Percentiles rank a stretch among this genome's conserved stretches.
Evolutionary conservation across 2,797 vertebrate species (phyloP).

Genomic region (Cirrhinus mrigala): DNA sequence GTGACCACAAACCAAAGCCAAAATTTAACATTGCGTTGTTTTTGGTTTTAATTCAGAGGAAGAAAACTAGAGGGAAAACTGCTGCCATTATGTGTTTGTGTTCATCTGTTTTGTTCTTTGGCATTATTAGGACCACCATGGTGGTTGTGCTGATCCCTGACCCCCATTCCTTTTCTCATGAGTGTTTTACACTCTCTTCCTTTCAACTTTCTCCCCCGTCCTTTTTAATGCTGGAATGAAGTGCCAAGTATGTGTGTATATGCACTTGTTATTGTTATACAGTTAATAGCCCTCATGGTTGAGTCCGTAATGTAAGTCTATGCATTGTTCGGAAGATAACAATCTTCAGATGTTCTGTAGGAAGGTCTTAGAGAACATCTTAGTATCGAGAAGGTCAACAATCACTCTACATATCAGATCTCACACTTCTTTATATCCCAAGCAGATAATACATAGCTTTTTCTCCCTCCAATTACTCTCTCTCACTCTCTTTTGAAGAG

Average conservation of each 20-base stretch:
- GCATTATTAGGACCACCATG: constrained; percentile 38
- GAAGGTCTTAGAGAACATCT: not conserved
- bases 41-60: constrained; percentile 20
- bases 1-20: constrained; percentile 1
- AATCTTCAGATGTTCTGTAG: not conserved
- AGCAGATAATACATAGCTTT: not conserved
- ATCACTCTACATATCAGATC: constrained; percentile 15
- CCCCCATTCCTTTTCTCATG: not conserved
- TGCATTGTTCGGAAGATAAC: constrained; percentile 43
- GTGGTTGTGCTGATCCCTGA: constrained; percentile 3
- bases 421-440: not conserved
- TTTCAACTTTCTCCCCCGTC: not conserved
- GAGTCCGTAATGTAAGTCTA: constrained; percentile 40
- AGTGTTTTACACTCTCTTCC: not conserved
- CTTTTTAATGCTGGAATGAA: constrained; percentile 5
- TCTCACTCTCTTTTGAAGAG: constrained; percentile 2
- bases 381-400: constrained; percentile 26
- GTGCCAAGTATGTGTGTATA: constrained; percentile 27
- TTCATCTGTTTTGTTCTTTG: not conserved
- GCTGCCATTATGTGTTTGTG: not conserved
- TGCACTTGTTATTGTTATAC: constrained; percentile 33
- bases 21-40: not conserved
- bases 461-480: constrained; percentile 13
- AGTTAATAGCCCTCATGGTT: constrained; percentile 44
- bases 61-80: not conserved